Evolutionary conservation across 2,113 vertebrate genomes (phyloP), one percentile per base, ranked within the genome.

Genomic region (Sapajus apella): DNA sequence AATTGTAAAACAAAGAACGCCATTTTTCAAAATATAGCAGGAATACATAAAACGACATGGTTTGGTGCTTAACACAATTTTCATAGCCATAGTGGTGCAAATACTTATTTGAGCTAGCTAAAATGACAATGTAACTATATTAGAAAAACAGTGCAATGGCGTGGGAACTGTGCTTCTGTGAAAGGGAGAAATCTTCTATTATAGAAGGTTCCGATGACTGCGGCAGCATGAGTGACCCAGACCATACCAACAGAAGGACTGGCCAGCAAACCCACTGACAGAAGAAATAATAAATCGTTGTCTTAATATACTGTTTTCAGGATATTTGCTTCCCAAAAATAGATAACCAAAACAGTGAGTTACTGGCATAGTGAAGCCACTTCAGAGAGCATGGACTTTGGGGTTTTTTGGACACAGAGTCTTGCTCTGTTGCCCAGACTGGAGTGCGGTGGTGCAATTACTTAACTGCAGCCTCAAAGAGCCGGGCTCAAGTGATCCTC

Each of bases 1-100:
- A 84, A 81, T 77, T 76, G 6, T 93, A 89, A 93, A 92, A 76
- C 14, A 77, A 90, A 94, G 35, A 87, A 35, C 55, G 50, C 80
- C 6, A 76, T 85, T 72, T 30, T 75, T 88, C 92, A 92, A 61
- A 56, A 32, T 83, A 43, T 85, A 72, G 25, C 47, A 95, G 27
- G 81, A 84, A 88, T 52, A 64, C 3, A 72, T 27, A 52, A 90
- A 96, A 92, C 5, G 12, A 40, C 45, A n/a, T 79, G 45, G 23
- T 12, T 77, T 68, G 1, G 25, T 81, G 75, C 5, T 80, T 35
- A 85, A 35, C 18, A 96, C 13, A 27, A 89, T 94, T 90, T 90
- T 68, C 7, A 55, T 68, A 90, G 50, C 89, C 47, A n/a, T 58
- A 88, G 76, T 70, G 68, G 43, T 66, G 20, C 56, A 95, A 93